Conservation (phyloP, 2,888 invertebrate genomes). For the Pasiphila rectangulata region DNA sequence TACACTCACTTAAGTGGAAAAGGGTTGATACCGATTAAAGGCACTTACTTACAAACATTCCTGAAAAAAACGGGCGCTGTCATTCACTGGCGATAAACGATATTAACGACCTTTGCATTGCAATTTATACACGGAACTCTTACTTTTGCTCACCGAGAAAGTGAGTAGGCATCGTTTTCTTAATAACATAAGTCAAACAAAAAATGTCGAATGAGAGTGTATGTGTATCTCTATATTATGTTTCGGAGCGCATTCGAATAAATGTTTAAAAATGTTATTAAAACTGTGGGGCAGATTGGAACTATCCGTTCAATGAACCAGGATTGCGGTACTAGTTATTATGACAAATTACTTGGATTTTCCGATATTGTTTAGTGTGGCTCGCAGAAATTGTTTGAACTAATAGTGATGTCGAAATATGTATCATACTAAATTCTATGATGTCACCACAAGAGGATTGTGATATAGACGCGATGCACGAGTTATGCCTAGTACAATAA, state of each 20-base stretch:
- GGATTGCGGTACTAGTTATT: background rate
- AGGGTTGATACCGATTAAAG: no score
- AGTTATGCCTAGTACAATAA: no score
- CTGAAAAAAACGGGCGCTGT: conserved; percentile 12
- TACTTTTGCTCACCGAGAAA: conserved; percentile 30
- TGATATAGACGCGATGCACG: no score
- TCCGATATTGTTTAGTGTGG: conserved; percentile 6
- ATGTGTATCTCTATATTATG: no score
- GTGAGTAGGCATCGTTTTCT: conserved; percentile 1
- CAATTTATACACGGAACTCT: conserved; percentile 24
- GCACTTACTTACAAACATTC: conserved; percentile 3
- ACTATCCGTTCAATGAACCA: conserved; percentile 26
- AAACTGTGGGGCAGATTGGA: no score
- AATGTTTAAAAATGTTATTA: no score
- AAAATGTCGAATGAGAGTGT: no score
- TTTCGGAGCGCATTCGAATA: no score
- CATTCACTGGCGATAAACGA: conserved; percentile 24
- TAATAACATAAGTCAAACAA: no score
- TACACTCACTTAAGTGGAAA: background rate
- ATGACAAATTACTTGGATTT: conserved; percentile 3
- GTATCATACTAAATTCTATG: background rate
- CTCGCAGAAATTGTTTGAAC: conserved; percentile 9
- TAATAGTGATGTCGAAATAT: conserved; percentile 1
- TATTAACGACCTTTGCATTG: conserved; percentile 24
- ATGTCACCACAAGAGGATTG: conserved; percentile 1